These are phyloP conservation scores for Neolamprologus toae DNA, from an alignment of 2,113 vertebrate genomes.

Conservation along the genomic window DNA sequence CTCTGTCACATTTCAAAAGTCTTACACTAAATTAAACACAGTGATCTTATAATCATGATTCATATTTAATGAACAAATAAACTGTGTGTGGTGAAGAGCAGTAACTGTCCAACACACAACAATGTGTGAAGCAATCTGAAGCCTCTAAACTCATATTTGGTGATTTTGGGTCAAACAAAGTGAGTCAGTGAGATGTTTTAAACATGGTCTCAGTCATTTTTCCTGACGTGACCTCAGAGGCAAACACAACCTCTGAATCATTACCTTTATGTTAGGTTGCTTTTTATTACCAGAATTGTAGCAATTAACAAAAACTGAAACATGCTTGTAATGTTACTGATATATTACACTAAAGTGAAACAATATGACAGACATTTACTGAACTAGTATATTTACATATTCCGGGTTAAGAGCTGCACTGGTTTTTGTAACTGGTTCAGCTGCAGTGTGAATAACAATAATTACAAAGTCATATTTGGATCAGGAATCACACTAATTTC, in stretches of 20 bases:
- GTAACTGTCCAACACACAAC: not conserved
- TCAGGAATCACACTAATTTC: not conserved
- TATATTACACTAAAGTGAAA: accelerated
- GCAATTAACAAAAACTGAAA: not conserved
- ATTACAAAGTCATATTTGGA: not conserved
- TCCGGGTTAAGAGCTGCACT: not conserved
- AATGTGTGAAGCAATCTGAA: not conserved
- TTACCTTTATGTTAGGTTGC: accelerated
- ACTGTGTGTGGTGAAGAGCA: not conserved
- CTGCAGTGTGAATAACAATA: not conserved
- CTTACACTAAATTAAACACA: not conserved
- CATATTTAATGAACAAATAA: accelerated
- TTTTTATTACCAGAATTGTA: accelerated
- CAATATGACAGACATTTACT: not conserved
- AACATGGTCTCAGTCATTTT: not conserved
- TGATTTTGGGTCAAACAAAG: not conserved
- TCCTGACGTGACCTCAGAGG: not conserved
- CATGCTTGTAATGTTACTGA: not conserved
- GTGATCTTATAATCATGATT: accelerated
- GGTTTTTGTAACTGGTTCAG: not conserved
- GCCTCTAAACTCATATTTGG: not conserved
- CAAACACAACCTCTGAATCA: accelerated
- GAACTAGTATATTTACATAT: not conserved
- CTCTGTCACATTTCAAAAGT: not conserved
- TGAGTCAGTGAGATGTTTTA: not conserved